Percentiles rank a stretch among this genome's conserved stretches.
phyloP scores from a whole-genome alignment of 2,888 invertebrate genomes.

The Pachliopta kotzebuea region DNA sequence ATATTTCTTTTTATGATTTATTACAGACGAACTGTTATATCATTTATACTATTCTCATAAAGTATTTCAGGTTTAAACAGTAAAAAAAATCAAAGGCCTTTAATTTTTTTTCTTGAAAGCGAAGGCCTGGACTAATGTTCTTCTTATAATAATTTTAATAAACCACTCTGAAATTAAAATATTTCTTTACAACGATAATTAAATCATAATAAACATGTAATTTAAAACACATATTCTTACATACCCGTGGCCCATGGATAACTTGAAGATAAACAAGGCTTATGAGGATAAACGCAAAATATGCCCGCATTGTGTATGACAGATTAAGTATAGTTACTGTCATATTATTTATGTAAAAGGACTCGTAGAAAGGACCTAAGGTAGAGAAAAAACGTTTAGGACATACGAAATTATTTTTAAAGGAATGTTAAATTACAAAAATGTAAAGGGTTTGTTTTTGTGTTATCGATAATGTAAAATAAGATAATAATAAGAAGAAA shows the following conservation, averaged over 20 bases:
- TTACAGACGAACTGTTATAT: too few relatives aligned
- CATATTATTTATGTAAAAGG: slow-evolving; percentile 5
- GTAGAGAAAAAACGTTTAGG: neutral
- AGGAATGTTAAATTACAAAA: neutral
- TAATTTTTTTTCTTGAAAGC: too few relatives aligned
- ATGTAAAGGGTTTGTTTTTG: neutral
- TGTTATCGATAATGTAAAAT: neutral
- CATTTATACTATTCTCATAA: too few relatives aligned
- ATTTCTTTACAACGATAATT: neutral
- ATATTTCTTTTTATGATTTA: too few relatives aligned
- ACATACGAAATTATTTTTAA: neutral
- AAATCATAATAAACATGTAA: neutral
- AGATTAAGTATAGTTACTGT: neutral
- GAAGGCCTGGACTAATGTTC: too few relatives aligned
- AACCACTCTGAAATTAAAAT: too few relatives aligned
- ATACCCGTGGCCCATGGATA: neutral
- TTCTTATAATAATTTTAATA: too few relatives aligned
- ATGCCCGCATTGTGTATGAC: neutral
- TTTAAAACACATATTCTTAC: neutral
- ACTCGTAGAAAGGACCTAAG: neutral
- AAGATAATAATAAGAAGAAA: neutral
- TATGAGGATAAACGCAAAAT: neutral
- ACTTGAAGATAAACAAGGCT: neutral
- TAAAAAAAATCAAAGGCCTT: too few relatives aligned
- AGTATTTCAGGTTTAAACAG: too few relatives aligned